Base-by-base conservation (phyloP, 2,113 vertebrate species). In the Epinephelus fuscoguttatus region DNA sequence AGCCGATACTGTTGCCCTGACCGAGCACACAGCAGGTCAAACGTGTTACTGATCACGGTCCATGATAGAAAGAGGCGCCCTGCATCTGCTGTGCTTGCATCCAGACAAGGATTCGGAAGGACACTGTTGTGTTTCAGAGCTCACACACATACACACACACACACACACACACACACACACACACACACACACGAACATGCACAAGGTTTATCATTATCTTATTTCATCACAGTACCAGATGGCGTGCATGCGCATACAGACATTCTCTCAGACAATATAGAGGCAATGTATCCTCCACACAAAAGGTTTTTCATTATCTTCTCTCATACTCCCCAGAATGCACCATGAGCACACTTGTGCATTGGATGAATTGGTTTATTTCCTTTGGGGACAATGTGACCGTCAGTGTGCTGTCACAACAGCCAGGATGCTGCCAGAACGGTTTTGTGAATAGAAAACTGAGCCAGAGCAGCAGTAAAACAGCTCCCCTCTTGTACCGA, bases 41-140 rank as follows among this genome's bases (percentile, higher is more conserved):
- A 90, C 15, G 88, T 88, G 91, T 91, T 86, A 92, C 83, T 93
- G 93, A 94, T 93, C 87, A 82, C 17, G 21, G 63, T 8, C 45
- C 62, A 70, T 71, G 75, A 81, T 88, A 59, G 85, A 78, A 64
- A 49, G 49, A 79, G 90, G 86, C 81, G 83, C 84, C 91, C 62
- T 45, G 66, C 75, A 74, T 84, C 84, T 93, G 92, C 94, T 93
- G 93, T 6, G 80, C 86, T 88, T 88, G 90, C 88, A 89, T 74
- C 70, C 75, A 84, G 84, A 75, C 80, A 85, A 87, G 88, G 82
- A 90, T 90, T 85, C 59, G 70, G 81, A 92, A 92, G 90, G 92
- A 71, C 91, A 79, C 13, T 40, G 68, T 62, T n/a, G 27, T 69
- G 53, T 53, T 82, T 84, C 67, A 73, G 37, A 33, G n/a, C 40